Evolutionary conservation across 2,888 invertebrate species (phyloP).

Genomic region (Lottia gigantea): DNA sequence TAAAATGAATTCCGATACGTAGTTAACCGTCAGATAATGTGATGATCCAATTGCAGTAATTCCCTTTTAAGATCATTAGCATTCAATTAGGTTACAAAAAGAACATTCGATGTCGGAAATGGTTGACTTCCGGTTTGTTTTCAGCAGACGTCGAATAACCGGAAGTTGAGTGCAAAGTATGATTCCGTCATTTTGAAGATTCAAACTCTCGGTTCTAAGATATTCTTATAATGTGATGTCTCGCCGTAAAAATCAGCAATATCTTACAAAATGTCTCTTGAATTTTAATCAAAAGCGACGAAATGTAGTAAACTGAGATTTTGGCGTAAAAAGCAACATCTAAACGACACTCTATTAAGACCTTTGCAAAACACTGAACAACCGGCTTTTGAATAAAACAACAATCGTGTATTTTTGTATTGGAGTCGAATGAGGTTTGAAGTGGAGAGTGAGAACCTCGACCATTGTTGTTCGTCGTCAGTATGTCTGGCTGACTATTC

Average conservation of each 20-base stretch:
- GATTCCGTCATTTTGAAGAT: too few species aligned
- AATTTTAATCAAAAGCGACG: too few species aligned
- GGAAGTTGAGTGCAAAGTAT: neutral
- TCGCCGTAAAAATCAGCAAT: too few species aligned
- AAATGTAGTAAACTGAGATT: too few species aligned
- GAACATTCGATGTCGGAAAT: neutral
- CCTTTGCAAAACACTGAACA: conserved; percentile 13
- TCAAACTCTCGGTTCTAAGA: too few species aligned
- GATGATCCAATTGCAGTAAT: neutral
- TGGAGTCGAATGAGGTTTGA: conserved; percentile 24
- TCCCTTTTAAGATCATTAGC: neutral
- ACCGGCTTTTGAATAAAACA: conserved; percentile 14
- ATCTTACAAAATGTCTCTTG: too few species aligned
- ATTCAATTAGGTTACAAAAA: neutral
- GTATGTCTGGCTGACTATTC: conserved; percentile 42
- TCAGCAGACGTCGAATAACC: conserved; percentile 1
- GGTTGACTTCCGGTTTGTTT: conserved; percentile 2
- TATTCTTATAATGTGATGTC: too few species aligned
- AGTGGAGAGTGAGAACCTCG: conserved; percentile 17
- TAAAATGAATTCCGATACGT: too few species aligned
- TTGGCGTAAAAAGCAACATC: conserved; percentile 5
- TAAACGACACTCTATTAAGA: conserved; percentile 24
- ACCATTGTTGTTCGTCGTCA: conserved; percentile 43
- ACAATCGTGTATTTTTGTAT: conserved; percentile 28
- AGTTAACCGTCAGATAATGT: too few species aligned